Evolutionary conservation across 2,888 invertebrate genomes (phyloP), one percentile per base, ranked within the genome.

Genomic region (Andricus quercusramuli): DNA sequence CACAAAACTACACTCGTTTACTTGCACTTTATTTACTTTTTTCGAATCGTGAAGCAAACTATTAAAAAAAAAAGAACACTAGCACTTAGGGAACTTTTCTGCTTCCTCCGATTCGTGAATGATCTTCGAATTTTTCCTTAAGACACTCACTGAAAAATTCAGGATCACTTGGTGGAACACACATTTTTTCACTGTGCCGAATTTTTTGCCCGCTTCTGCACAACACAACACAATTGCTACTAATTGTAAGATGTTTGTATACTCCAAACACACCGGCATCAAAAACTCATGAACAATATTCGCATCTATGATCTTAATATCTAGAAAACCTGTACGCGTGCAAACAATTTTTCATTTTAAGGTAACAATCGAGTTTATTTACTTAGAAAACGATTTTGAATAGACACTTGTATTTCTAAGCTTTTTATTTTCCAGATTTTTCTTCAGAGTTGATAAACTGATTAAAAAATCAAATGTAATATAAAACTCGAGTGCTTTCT

Each of bases 11-110:
- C 47, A 66, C 65, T 78, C 29, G 51, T 32, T 78, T 25, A 66
- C 44, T 78, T 8, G 15, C 78, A 78, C 78, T 78, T n/a, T 25
- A 66, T 66, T 77, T 47, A 47, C 17, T 77, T 78, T 65, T 41
- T 78, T 78, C 13, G 17, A 62, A 59, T 65, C 22, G 65, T 51
- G 64, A 65, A 66, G 32, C 64, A 66, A 74, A 32, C 17, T 32
- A 22, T 51, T 8, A 22, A 37, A 65, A 29, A 66, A 65, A 78
- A 66, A 78, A 66, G n/a, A 25, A 78, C 78, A 65, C 65, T 44
- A 29, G 20, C 78, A 78, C 78, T 78, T 37, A 59, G 37, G 56
- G 59, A 74, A 56, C 56, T 74, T n/a, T 44, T 41, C 20, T 29
- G 51, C 32, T 74, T 56, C 20, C 32, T 74, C 56, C 3, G 32